Evolutionary conservation across 2,888 invertebrate species (phyloP).

Genomic region (Phorcus lineatus): DNA sequence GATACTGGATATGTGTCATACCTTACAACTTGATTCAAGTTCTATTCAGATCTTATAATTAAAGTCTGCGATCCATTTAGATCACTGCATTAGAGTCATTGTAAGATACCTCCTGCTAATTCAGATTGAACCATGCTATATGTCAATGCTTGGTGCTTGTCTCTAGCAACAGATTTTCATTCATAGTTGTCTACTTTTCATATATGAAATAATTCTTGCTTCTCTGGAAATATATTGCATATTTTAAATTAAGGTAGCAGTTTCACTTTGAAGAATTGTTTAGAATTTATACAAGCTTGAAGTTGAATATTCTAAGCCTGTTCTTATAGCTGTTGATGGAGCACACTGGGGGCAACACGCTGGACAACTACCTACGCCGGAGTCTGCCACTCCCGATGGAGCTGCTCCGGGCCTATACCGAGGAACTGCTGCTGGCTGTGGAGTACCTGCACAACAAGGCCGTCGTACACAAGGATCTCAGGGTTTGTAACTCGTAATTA

Average conservation of each 20-base stretch:
- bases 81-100: no score
- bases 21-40: no score
- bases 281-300: not conserved
- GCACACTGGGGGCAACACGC: constrained; percentile 74
- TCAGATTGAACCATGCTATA: no score
- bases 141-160: no score
- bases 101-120: no score
- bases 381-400: constrained; percentile 78
- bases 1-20: not conserved
- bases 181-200: no score
- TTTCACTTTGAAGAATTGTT: constrained; percentile 56
- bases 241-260: not conserved
- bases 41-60: no score
- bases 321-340: constrained; percentile 75
- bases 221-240: no score
- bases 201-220: no score
- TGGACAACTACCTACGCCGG: constrained; percentile 78
- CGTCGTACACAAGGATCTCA: constrained; percentile 88
- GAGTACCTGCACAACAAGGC: constrained; percentile 88
- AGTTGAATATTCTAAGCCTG: not conserved
- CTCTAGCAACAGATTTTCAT: no score
- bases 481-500: constrained; percentile 74
- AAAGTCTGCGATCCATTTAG: no score
- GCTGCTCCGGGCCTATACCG: constrained; percentile 82
- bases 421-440: constrained; percentile 85